phyloP scores from a whole-genome alignment of 64 coral and sea anemone species.

The Montipora capricornis region DNA sequence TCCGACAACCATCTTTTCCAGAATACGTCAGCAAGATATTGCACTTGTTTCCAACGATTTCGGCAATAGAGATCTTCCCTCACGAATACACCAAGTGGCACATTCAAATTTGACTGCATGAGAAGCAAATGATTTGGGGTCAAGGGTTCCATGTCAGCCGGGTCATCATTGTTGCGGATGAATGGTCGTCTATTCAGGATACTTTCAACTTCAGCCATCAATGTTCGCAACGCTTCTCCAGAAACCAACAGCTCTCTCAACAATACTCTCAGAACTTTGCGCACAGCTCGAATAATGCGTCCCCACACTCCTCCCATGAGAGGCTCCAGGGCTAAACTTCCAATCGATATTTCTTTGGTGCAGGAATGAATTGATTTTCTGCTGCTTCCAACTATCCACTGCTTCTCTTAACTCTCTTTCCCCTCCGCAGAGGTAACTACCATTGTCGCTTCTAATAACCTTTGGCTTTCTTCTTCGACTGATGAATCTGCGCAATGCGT shows the following conservation, averaged over 20 bases:
- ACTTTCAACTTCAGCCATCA: slow-evolving; percentile 32
- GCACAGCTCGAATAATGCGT: slow-evolving; percentile 61
- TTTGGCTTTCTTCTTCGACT: slow-evolving; percentile 15
- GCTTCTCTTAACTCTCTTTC: not conserved
- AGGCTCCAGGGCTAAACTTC: slow-evolving; percentile 13
- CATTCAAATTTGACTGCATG: slow-evolving; percentile 14
- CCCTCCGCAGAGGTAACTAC: not conserved
- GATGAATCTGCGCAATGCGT: slow-evolving; percentile 12
- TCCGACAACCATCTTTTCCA: slow-evolving; percentile 69
- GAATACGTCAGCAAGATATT: slow-evolving; percentile 18
- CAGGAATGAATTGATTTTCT: not conserved
- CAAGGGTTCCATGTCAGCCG: not conserved
- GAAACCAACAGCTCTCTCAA: slow-evolving; percentile 6
- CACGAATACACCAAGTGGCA: slow-evolving; percentile 7
- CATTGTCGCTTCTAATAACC: slow-evolving; percentile 11
- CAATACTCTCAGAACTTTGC: slow-evolving; percentile 15
- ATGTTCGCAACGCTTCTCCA: not conserved
- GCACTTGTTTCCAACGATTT: slow-evolving; percentile 22
- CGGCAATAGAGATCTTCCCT: not conserved
- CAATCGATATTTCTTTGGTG: slow-evolving; percentile 30
- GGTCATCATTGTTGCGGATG: not conserved
- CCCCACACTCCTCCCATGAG: slow-evolving; percentile 67
- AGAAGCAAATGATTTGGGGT: slow-evolving; percentile 32
- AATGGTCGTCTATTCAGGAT: slow-evolving; percentile 25
- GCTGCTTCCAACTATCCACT: not conserved